A percentile compares a stretch with the other conserved stretches of the same genome.
Conservation (phyloP, 1,140 invertebrate genomes). For the Pygmarrhopalites habei region DNA sequence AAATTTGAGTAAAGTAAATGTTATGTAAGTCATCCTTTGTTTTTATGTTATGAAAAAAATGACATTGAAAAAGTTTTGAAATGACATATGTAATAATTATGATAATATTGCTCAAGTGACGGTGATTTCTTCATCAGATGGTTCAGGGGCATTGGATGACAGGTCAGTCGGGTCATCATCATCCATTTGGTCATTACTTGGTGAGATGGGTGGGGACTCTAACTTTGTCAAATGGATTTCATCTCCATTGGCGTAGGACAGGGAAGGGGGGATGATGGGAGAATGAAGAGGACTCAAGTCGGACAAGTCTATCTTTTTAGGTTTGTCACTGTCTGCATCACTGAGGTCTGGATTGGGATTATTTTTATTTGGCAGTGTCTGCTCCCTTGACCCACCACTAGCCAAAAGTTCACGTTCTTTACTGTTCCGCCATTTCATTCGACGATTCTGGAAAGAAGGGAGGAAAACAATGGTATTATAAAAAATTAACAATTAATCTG, state of each 20-base stretch:
- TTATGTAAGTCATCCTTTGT: too few relatives aligned
- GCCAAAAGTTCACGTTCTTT: constrained; percentile 92
- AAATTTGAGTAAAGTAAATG: too few relatives aligned
- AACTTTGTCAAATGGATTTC: constrained; percentile 24
- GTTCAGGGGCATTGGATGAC: constrained; percentile 28
- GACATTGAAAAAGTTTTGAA: too few relatives aligned
- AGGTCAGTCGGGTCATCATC: constrained; percentile 25
- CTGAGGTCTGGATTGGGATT: constrained; percentile 93
- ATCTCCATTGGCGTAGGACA: constrained; percentile 22
- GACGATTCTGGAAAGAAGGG: constrained; percentile 62
- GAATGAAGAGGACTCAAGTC: constrained; percentile 46
- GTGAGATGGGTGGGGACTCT: constrained; percentile 24
- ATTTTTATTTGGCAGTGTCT: constrained; percentile 92
- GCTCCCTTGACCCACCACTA: constrained; percentile 82
- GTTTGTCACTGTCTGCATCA: constrained; percentile 73
- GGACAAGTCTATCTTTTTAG: constrained; percentile 51
- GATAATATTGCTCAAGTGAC: constrained; percentile 34
- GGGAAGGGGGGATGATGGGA: constrained; percentile 34
- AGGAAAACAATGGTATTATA: too few relatives aligned
- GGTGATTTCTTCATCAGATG: constrained; percentile 37
- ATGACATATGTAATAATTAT: too few relatives aligned
- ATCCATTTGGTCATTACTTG: constrained; percentile 2
- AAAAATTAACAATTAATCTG: too few relatives aligned
- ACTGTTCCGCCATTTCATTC: constrained; percentile 96
- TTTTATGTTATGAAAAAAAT: too few relatives aligned